Percentiles rank a stretch among this genome's conserved stretches.
phyloP scores from a whole-genome alignment of 1,140 invertebrate genomes.

The Bombus haemorrhoidalis region DNA sequence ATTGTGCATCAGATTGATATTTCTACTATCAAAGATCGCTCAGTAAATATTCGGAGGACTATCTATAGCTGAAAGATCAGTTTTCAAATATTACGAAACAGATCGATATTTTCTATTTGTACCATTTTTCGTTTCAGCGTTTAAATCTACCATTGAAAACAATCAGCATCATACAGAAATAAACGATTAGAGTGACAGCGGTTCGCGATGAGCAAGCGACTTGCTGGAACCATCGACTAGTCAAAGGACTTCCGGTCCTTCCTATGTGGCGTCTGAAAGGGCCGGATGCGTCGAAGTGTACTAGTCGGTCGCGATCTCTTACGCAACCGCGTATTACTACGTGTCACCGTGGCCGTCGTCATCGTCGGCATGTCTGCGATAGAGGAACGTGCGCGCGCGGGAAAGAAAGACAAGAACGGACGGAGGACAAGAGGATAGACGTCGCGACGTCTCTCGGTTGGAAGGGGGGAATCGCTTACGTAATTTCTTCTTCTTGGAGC shows the following conservation, averaged over 20 bases:
- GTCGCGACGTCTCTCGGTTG: slow-evolving; percentile 25
- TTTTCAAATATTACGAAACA: too few relatives aligned
- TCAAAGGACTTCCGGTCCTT: slow-evolving; percentile 67
- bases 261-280: slow-evolving; percentile 56
- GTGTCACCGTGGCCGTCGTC: slow-evolving; percentile 45
- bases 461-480: slow-evolving; percentile 57
- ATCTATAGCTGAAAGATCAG: too few relatives aligned
- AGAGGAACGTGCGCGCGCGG: slow-evolving; percentile 23
- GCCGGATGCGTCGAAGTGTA: slow-evolving; percentile 56
- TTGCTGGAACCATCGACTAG: slow-evolving; percentile 25
- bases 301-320: slow-evolving; percentile 50
- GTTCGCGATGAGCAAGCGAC: slow-evolving; percentile 13
- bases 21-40: too few relatives aligned
- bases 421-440: slow-evolving; percentile 57
- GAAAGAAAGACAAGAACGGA: slow-evolving; percentile 37
- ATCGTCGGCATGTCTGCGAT: slow-evolving; percentile 43
- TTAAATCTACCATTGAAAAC: too few relatives aligned
- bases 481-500: slow-evolving; percentile 62
- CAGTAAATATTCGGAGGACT: too few relatives aligned
- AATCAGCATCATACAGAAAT: neutral
- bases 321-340: slow-evolving; percentile 60
- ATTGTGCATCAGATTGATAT: too few relatives aligned
- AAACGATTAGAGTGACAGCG: too few relatives aligned
- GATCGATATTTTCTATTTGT: too few relatives aligned
- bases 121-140: too few relatives aligned